Percentiles rank a stretch among this genome's conserved stretches.
Evolutionary conservation across 2,888 invertebrate species (phyloP).

Genomic region (Pandemis corylana): DNA sequence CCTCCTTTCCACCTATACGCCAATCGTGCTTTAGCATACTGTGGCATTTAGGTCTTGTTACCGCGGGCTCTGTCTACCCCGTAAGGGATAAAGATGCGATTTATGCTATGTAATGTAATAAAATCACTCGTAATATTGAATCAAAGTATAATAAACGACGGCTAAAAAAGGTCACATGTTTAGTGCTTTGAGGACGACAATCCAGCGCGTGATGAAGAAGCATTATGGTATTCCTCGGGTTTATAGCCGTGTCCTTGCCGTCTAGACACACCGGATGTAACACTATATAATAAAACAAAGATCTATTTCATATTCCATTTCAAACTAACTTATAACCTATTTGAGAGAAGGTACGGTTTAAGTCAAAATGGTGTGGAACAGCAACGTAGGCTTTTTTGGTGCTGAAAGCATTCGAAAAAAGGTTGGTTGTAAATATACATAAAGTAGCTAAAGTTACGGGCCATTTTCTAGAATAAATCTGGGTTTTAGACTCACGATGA

Average conservation of each 20-base stretch:
- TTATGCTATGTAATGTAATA: neutral
- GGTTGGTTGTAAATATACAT: neutral
- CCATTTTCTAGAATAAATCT: neutral
- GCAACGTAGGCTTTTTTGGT: neutral
- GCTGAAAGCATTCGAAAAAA: neutral
- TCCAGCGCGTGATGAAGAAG: neutral
- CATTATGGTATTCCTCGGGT: neutral
- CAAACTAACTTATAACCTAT: neutral
- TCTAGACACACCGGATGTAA: conserved; percentile 1
- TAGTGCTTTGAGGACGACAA: neutral
- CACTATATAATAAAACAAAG: neutral
- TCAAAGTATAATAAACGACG: neutral
- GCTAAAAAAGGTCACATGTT: neutral
- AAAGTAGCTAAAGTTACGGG: neutral
- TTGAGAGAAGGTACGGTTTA: neutral
- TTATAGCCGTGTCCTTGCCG: neutral
- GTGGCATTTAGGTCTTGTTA: too few species aligned
- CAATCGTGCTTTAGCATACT: too few species aligned
- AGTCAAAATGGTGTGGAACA: neutral
- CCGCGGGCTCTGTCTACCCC: too few species aligned
- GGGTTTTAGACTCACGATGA: neutral
- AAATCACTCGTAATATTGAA: neutral
- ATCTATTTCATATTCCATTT: neutral
- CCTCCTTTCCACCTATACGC: too few species aligned
- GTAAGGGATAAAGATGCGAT: too few species aligned